Evolutionary conservation across 2,113 vertebrate species (phyloP).

Genomic region (pig (Sus scrofa)): DNA sequence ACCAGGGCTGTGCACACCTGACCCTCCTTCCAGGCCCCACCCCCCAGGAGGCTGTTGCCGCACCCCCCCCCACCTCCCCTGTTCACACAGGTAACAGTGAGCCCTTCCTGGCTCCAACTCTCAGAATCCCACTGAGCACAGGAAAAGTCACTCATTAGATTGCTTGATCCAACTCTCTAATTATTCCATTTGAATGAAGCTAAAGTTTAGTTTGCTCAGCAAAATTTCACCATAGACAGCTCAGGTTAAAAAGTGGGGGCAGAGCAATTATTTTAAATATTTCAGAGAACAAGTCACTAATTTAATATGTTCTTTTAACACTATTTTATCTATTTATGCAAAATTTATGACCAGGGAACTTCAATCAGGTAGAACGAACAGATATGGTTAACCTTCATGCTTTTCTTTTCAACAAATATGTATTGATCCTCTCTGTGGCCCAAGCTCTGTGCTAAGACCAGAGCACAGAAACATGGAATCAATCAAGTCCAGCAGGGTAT

Average conservation of each 20-base stretch:
- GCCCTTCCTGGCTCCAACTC: neutral
- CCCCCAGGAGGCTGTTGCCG: too few relatives aligned
- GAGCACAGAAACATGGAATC: neutral
- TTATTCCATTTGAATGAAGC: constrained; percentile 16
- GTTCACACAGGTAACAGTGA: neutral
- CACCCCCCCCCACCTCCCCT: neutral
- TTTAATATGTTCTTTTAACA: constrained; percentile 49
- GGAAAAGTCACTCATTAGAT: constrained; percentile 20
- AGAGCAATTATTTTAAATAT: constrained; percentile 9
- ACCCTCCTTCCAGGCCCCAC: neutral
- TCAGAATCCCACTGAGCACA: neutral
- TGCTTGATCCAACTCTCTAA: constrained; percentile 4
- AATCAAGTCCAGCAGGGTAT: too few relatives aligned
- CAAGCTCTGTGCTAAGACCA: neutral
- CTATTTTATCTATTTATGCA: constrained; percentile 7
- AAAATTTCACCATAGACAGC: constrained; percentile 47
- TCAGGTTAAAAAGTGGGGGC: neutral
- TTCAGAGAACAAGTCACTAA: neutral
- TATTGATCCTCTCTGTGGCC: neutral
- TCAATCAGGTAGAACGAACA: constrained; percentile 8
- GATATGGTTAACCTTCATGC: neutral
- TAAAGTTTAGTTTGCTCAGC: constrained; percentile 42
- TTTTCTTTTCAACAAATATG: neutral
- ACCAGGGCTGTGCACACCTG: neutral
- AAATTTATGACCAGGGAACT: neutral